Base-by-base conservation (phyloP, 1,140 invertebrate genomes). In the Atopsyche davidsoni region DNA sequence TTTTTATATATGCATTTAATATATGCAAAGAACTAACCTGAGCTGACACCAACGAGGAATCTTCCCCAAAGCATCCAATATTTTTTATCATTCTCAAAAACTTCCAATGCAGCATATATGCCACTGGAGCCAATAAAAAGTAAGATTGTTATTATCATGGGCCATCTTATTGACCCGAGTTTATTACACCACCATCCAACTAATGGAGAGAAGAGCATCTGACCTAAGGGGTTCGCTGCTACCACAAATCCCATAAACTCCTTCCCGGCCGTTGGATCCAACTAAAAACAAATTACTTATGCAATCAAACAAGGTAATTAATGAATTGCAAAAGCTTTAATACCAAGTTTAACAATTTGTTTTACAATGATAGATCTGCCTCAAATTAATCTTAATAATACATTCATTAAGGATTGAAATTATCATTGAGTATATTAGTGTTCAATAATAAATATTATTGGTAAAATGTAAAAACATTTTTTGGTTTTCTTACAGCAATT, bases 121-220 rank as follows among this genome's bases (percentile, higher is more conserved):
- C 73, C 75, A 60, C 87, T 92, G n/a, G 89, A 80, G 1, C 83
- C 10, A 18, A 83, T 81, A 64, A 90, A 92, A 19, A 92, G 64
- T 14, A 76, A 64, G 42, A 92, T 67, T 16, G 87, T 85, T 13
- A 80, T 59, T 19, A 89, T 68, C 19, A 92, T 68, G 1, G 89
- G 88, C 32, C 83, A 59, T 41, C 88, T 77, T 23, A 85, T 81
- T 1, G 79, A 81, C 17, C 79, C 79, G 3, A 82, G 65, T 59
- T 77, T 81, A 67, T 92, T 92, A 17, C 83, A 82, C 87, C 88
- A 90, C 76, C 80, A 84, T 13, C 92, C 92, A 46, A 92, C 77
- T 48, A 93, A 64, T 7, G 90, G 90, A 3, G 90, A 92, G 59
- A 89, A 89, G 23, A 92, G 63, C 78, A 94, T 84, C 75, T 94